Evolutionary conservation across 2,113 vertebrate genomes (phyloP), one percentile per base, ranked within the genome.

Genomic region (Salvelinus namaycush): DNA sequence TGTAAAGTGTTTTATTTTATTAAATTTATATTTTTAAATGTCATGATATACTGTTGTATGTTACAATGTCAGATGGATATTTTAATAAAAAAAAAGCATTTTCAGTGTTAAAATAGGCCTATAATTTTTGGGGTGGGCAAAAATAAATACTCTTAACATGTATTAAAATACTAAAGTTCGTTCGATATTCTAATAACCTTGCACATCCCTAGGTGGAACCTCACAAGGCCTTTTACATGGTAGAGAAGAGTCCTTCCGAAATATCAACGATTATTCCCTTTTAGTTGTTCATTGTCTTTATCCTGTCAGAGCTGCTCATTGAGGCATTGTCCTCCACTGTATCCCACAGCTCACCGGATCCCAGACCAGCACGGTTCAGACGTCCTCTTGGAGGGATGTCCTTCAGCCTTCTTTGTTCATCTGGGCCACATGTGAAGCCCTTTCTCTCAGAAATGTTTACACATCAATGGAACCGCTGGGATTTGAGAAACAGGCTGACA

Each of bases 381-480:
- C 31, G 78, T 87, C 88, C 87, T 89, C 88, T 85, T 76, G 76
- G 77, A 86, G 80, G 78, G 77, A 75, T 76, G 88, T 90, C 90
- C 92, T 92, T 92, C 83, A 85, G 84, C 76, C 71, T 54, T 18
- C 83, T 87, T 92, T 91, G 89, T 92, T 89, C 83, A 79, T 79
- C 70, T 72, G 81, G 85, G 84, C 87, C 79, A 87, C 76, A 70
- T 89, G 81, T 87, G 87, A 89, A 88, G 88, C 81, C 69, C 82
- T 75, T 90, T 82, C 87, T 89, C 82, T 79, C 85, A 70, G 72
- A 92, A 88, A 92, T 91, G 88, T 89, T 90, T 89, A 88, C 87
- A 89, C 88, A 88, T 92, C 90, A 92, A 91, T 91, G 89, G 86
- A 88, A 88, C 73, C 77, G 86, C 79, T 80, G 85, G 80, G 85